Evolutionary conservation across 2,888 invertebrate genomes (phyloP), one percentile per base, ranked within the genome.

Genomic region (Spilarctia lutea): DNA sequence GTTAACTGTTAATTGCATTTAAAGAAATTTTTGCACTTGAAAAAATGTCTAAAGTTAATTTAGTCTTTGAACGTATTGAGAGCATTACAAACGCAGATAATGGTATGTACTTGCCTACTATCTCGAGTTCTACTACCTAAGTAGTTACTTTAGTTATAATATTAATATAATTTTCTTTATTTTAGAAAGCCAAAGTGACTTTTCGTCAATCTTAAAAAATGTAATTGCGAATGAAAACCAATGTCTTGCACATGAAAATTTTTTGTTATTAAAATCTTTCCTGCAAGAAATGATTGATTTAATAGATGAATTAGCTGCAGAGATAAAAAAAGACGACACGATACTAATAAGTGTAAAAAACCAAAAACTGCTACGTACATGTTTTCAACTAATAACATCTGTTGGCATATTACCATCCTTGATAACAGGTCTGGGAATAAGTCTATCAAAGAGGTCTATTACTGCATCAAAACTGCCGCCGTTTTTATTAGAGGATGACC

Each of bases 331-430:
- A 24, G 90, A 94, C 79, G 85, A 92, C 20, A 89, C 89, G 30
- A 88, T 94, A 81, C 88, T 96, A 27, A 93, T 98, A 67, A 98
- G 97, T 90, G 96, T 98, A 0, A 96, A 96, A 83, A 96, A 98
- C 88, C 97, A 97, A 84, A 97, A 96, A 90, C 90, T 93, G n/a
- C 86, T 98, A 10, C 95, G 97, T 85, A 95, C 95, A 66, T 95
- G 96, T 82, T 93, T 97, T 80, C 97, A 97, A 90, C 93, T 97
- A 79, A 88, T 97, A 66, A 92, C 97, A 39, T 96, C 96, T 60
- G 91, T 98, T 76, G 98, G 98, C 68, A 94, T 98, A 75, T 95
- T 96, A 76, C 96, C 97, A 24, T 96, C 97, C 87, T 91, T 98
- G 48, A 93, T 97, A 81, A 96, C 97, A 48, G 97, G 97, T 2